Base-by-base conservation (phyloP, 2,113 vertebrate genomes). In the Hyaena hyaena region DNA sequence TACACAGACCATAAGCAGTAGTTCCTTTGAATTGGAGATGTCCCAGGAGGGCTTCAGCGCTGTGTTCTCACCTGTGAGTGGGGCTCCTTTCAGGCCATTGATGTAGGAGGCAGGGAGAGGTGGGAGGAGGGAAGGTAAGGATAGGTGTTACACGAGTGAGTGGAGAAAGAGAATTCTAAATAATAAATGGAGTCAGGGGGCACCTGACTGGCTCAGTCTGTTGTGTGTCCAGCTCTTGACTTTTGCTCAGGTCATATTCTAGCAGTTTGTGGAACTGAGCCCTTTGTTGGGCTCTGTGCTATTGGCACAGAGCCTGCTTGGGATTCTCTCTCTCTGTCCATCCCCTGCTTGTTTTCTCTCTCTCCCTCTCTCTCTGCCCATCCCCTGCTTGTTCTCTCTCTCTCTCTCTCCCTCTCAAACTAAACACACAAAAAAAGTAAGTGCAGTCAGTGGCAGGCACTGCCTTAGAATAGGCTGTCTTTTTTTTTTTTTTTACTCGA, bases 1-100 rank as follows among this genome's bases (percentile, higher is more conserved):
- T 28, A 98, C 98, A 0, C 79, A 95, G 31, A 88, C 65, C 0
- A 5, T 11, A 2, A 97, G 76, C 31, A 93, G 93, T 2, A 97
- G 97, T 11, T 96, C 97, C 53, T 98, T 98, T 19, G 94, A 98
- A 26, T 1, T 97, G 76, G 98, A 98, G 95, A 97, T 98, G 98
- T 96, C 98, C 14, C 98, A 98, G 76, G 98, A 98, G 26, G 98
- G 98, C 79, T 98, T 98, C 96, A 98, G 98, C 3, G 93, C 97
- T 15, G 89, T 82, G 28, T 10, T 98, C 12, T 93, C 35, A 0
- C 93, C 95, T 8, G 98, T 98, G 89, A 98, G 98, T 97, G 50
- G 26, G 28, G 33, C 14, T 7, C 4, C 12, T 50, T 63, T 68
- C 23, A 28, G 76, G 17, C 53, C 7, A 28, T 5, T 28, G 39